Conservation (phyloP, 2,888 invertebrate genomes). For the Synergus gifuensis region DNA sequence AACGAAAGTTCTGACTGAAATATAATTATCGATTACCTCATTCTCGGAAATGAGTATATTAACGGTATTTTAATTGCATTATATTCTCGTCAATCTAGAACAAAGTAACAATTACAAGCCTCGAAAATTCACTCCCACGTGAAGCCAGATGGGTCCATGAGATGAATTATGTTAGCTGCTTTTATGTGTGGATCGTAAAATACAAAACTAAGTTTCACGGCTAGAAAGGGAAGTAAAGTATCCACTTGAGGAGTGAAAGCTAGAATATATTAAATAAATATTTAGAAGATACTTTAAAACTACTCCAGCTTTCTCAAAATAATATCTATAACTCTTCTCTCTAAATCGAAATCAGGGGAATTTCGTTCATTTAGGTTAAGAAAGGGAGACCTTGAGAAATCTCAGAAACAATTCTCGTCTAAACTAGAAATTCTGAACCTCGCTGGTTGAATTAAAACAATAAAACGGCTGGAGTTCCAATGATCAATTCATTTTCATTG, state of each 20-base stretch:
- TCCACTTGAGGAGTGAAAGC: not conserved
- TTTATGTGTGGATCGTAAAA: slow-evolving; percentile 10
- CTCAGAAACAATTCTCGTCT: not conserved
- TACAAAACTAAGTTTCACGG: not conserved
- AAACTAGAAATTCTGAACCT: not conserved
- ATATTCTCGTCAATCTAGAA: slow-evolving; percentile 56
- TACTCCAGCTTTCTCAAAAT: too few species aligned
- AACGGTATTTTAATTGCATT: slow-evolving; percentile 56
- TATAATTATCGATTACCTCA: not conserved
- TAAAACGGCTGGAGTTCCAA: not conserved
- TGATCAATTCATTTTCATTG: not conserved
- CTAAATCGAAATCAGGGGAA: not conserved
- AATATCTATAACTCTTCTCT: too few species aligned
- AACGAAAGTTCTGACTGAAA: not conserved
- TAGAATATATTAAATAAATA: not conserved
- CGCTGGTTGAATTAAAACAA: not conserved
- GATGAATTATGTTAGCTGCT: slow-evolving; percentile 11
- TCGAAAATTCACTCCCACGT: slow-evolving; percentile 2
- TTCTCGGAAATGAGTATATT: not conserved
- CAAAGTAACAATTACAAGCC: slow-evolving; percentile 16
- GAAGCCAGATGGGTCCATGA: slow-evolving; percentile 1
- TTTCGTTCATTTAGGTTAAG: not conserved
- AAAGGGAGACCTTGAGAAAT: not conserved
- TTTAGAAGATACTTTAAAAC: not conserved
- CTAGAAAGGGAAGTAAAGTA: not conserved